Evolutionary conservation across 2,113 vertebrate species (phyloP).

Genomic region (Rhinolophus sinicus): DNA sequence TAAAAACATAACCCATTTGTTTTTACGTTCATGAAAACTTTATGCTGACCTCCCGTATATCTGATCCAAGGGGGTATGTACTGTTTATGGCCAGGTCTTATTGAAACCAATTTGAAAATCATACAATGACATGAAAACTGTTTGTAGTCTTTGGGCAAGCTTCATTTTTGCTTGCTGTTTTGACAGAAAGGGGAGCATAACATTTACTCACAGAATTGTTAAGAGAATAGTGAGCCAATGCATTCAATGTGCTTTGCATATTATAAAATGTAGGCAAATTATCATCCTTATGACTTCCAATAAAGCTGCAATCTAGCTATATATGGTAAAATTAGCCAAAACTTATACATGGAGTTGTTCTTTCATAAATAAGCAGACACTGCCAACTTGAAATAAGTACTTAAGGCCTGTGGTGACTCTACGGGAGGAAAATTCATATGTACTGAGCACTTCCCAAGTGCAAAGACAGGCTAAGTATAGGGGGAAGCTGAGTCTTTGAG

Average conservation of each 20-base stretch:
- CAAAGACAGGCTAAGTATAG: background rate
- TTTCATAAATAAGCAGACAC: background rate
- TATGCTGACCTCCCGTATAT: slow-evolving; percentile 14
- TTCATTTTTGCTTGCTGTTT: background rate
- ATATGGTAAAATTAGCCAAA: background rate
- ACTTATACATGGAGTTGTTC: background rate
- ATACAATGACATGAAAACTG: background rate
- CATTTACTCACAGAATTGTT: background rate
- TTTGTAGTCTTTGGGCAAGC: background rate
- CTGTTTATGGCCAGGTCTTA: background rate
- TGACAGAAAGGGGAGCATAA: background rate
- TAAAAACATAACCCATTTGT: background rate
- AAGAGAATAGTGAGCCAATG: background rate
- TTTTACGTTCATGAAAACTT: slow-evolving; percentile 34
- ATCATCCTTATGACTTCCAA: background rate
- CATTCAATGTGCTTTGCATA: background rate
- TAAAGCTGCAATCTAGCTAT: background rate
- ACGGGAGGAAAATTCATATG: background rate
- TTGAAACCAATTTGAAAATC: background rate
- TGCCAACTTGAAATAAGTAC: background rate
- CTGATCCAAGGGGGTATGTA: background rate
- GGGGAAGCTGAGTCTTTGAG: background rate
- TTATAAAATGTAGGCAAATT: background rate
- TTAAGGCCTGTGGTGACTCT: background rate
- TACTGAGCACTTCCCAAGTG: background rate